A percentile compares a stretch with the other conserved stretches of the same genome.
Evolutionary conservation across 37 sponge, comb jelly and placozoan genomes (phyloP).

Genomic region (Oopsacas minuta): DNA sequence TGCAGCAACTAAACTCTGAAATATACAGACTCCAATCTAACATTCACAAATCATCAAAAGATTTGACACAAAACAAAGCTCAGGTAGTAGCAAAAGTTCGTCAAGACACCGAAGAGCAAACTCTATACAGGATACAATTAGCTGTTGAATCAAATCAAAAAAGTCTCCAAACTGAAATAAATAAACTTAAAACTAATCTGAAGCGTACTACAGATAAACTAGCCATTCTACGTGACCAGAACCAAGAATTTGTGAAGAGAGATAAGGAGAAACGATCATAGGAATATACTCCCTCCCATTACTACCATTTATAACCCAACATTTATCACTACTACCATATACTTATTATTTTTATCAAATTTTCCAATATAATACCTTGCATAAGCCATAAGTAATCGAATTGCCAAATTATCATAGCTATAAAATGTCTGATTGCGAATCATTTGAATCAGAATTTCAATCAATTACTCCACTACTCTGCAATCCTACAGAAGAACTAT

Average conservation of each 20-base stretch:
- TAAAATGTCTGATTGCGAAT: background rate
- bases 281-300: too few species aligned
- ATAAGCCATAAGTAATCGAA: too few species aligned
- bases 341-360: too few species aligned
- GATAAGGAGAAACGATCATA: background rate
- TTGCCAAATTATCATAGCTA: too few species aligned
- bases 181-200: background rate
- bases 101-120: background rate
- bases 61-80: background rate
- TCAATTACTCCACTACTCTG: too few species aligned
- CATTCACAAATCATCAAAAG: background rate
- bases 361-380: too few species aligned
- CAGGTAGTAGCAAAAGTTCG: slow-evolving; percentile 5
- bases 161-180: background rate
- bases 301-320: too few species aligned
- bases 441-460: background rate
- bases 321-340: too few species aligned
- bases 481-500: background rate
- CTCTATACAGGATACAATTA: background rate
- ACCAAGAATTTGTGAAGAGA: background rate
- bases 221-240: background rate
- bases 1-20: background rate
- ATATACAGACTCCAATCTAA: background rate
- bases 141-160: background rate
- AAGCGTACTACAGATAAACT: background rate